Evolutionary conservation across 2,113 vertebrate species (phyloP).

Genomic region (Mesocricetus auratus): DNA sequence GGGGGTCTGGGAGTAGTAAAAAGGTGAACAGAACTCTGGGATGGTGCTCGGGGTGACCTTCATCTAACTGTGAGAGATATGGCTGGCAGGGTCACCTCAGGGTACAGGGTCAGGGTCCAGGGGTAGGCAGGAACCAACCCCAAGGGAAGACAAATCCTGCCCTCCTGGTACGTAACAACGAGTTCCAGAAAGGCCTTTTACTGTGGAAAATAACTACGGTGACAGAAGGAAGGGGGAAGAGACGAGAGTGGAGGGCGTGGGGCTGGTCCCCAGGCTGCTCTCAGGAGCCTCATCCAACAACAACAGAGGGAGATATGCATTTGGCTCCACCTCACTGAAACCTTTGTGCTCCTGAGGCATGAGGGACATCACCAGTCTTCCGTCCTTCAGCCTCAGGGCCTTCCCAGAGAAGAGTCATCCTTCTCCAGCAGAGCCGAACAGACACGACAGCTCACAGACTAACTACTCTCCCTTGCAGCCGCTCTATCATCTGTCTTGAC

Average conservation of each 20-base stretch:
- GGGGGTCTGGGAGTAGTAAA: background rate
- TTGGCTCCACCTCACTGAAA: background rate
- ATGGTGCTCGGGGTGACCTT: background rate
- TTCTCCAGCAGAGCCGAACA: background rate
- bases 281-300: background rate
- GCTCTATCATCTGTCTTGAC: background rate
- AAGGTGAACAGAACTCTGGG: background rate
- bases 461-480: background rate
- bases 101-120: background rate
- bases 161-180: background rate
- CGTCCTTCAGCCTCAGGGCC: background rate
- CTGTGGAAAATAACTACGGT: slow-evolving; percentile 28
- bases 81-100: background rate
- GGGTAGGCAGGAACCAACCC: background rate
- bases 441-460: background rate
- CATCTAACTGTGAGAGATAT: background rate
- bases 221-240: background rate
- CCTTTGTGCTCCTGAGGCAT: background rate
- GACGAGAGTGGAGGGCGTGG: background rate
- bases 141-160: background rate
- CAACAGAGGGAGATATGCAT: background rate
- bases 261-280: background rate
- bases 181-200: background rate
- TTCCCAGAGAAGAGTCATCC: background rate
- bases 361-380: background rate